A percentile compares a stretch with the other conserved stretches of the same genome.
phyloP scores from a whole-genome alignment of 2,113 vertebrate genomes.

The Urocolius indicus region DNA sequence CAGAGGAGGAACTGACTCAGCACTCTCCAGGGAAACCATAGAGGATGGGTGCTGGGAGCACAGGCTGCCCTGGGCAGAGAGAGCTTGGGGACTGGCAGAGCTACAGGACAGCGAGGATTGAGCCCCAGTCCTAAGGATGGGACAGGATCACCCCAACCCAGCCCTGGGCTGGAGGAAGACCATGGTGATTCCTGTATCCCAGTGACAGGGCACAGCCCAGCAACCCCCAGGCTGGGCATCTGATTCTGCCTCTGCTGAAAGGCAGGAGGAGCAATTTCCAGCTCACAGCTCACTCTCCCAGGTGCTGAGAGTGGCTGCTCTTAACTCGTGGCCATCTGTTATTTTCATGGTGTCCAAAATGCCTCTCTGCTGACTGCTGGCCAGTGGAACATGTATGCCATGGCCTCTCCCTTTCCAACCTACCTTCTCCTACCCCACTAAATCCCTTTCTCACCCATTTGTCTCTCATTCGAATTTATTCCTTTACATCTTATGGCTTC shows the following conservation, averaged over 20 bases:
- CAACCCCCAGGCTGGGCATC: not conserved
- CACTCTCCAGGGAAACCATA: not conserved
- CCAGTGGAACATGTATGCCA: not conserved
- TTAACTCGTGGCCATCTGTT: not conserved
- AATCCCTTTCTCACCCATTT: not conserved
- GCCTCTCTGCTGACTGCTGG: not conserved
- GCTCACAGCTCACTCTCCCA: not conserved
- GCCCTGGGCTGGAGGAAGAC: not conserved
- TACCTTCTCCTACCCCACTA: not conserved
- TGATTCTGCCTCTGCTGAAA: accelerated
- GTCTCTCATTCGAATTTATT: not conserved
- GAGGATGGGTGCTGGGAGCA: not conserved
- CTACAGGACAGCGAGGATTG: accelerated
- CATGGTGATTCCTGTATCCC: accelerated
- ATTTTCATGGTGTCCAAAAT: not conserved
- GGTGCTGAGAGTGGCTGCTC: accelerated
- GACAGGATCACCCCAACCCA: not conserved
- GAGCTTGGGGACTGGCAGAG: not conserved
- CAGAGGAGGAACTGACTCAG: not conserved
- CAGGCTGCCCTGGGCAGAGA: accelerated
- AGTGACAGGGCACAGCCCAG: accelerated
- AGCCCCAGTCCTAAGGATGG: not conserved
- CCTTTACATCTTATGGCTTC: not conserved
- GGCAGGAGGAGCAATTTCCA: accelerated
- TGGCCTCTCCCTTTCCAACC: not conserved